Base-by-base conservation (phyloP, 2,888 invertebrate species). In the Hyles lineata region DNA sequence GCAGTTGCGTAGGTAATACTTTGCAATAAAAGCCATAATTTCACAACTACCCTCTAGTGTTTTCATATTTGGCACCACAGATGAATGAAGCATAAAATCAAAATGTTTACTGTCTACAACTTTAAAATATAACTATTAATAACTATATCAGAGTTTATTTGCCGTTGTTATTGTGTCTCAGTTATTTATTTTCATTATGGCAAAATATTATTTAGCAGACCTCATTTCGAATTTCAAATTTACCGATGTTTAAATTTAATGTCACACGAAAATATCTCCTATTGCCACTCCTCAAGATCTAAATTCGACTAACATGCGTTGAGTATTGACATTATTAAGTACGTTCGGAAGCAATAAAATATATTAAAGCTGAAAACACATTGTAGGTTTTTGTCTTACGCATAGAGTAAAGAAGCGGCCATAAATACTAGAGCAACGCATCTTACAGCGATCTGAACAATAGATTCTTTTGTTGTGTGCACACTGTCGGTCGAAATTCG, bases 1-100 rank as follows among this genome's bases (percentile, higher is more conserved):
- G 81, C 74, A 75, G 77, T 80, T 70, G 72, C 76, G 89, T 75
- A 86, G 89, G 87, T 88, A 88, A 78, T 73, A 76, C 70, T 77
- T 71, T 75, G 74, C 74, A 73, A 78, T 67, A 72, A 70, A 72
- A 67, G 71, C 76, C 80, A 73, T 72, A 75, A 52, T 79, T 80
- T 76, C 19, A 58, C 23, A 72, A 70, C 80, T 89, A 89, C 89
- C 89, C 85, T 78, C 86, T 63, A 75, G 71, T 75, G 69, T 73
- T 21, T 7, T 60, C 19, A 75, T 80, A 76, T 76, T 74, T 69
- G 15, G 43, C 1, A 15, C n/a, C n/a, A n/a, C 17, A 55, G n/a
- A n/a, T n/a, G 15, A 55, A 7, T 55, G 7, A 19, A n/a, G 6
- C 7, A n/a, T 55, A 55, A 1, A 55, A 55, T n/a, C n/a, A n/a